Conservation (phyloP, 2,888 invertebrate genomes). For the Amaurobius ferox region DNA sequence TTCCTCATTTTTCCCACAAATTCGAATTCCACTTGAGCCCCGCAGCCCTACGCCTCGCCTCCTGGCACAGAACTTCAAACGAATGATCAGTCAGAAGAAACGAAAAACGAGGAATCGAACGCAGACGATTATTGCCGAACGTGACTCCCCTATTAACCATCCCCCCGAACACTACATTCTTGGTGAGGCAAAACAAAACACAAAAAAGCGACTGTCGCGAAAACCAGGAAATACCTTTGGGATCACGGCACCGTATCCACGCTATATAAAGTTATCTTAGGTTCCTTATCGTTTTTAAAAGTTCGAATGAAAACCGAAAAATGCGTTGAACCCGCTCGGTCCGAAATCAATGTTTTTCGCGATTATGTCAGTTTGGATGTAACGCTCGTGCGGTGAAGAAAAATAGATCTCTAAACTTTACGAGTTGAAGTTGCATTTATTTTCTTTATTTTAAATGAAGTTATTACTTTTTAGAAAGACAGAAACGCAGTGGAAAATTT, state of each 20-base stretch:
- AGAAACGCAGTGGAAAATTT: too few species aligned
- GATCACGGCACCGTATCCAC: conserved; percentile 59
- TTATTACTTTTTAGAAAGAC: too few species aligned
- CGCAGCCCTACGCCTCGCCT: conserved; percentile 40
- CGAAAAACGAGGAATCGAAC: conserved; percentile 62
- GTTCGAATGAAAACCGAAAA: conserved; percentile 40
- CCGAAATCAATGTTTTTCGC: conserved; percentile 41
- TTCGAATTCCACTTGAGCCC: conserved; percentile 51
- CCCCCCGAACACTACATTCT: conserved; percentile 23
- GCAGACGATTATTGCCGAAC: conserved; percentile 64
- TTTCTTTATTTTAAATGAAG: too few species aligned
- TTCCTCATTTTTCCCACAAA: conserved; percentile 37
- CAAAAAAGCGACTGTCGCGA: conserved; percentile 31
- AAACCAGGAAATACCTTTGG: conserved; percentile 66
- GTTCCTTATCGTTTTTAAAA: conserved; percentile 65
- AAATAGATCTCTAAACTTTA: too few species aligned
- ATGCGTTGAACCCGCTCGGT: conserved; percentile 55
- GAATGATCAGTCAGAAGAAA: conserved; percentile 71
- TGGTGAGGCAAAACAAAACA: conserved; percentile 23
- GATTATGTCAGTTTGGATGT: conserved; percentile 36
- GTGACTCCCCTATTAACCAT: conserved; percentile 68
- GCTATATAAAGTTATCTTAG: conserved; percentile 29
- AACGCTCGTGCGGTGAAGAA: conserved; percentile 39
- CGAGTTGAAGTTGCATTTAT: too few species aligned
- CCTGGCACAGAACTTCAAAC: conserved; percentile 66